Percentiles rank a stretch among this genome's conserved stretches.
These are phyloP conservation scores for Arctocebus calabarensis DNA, from an alignment of 2,797 vertebrate species.

Conservation along the genomic window DNA sequence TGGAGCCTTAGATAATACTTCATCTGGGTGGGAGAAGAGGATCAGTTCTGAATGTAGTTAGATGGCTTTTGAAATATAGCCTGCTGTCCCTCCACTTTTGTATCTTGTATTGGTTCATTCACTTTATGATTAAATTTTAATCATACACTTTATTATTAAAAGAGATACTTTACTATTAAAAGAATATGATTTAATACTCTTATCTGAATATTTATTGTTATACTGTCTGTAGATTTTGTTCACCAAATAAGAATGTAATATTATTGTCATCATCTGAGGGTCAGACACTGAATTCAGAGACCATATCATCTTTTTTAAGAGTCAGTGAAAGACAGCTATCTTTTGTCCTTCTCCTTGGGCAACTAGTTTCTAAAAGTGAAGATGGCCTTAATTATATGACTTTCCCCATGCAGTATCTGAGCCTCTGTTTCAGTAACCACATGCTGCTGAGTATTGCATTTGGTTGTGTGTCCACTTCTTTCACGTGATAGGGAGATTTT, in stretches of 20 bases:
- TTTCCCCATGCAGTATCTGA: neutral
- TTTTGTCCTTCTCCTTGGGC: neutral
- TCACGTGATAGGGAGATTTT: neutral
- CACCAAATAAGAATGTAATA: neutral
- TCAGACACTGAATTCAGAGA: neutral
- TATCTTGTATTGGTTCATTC: neutral
- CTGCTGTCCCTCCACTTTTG: neutral
- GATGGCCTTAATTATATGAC: neutral
- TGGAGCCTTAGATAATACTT: neutral
- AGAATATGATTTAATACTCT: neutral
- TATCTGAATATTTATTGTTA: neutral
- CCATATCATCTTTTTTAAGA: neutral
- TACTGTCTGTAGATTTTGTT: neutral
- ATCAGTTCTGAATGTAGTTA: neutral
- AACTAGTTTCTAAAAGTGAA: constrained; percentile 17
- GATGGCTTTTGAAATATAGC: neutral
- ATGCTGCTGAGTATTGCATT: neutral
- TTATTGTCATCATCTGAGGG: neutral
- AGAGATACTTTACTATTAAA: too few species aligned
- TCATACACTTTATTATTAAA: too few species aligned
- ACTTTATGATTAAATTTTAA: neutral
- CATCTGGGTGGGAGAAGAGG: neutral
- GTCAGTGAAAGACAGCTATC: neutral
- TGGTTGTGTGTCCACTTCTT: neutral
- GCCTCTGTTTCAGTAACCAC: neutral